Percentiles rank a stretch among this genome's conserved stretches.
phyloP scores from a whole-genome alignment of 2,797 vertebrate genomes.

The Malacoraja senta region DNA sequence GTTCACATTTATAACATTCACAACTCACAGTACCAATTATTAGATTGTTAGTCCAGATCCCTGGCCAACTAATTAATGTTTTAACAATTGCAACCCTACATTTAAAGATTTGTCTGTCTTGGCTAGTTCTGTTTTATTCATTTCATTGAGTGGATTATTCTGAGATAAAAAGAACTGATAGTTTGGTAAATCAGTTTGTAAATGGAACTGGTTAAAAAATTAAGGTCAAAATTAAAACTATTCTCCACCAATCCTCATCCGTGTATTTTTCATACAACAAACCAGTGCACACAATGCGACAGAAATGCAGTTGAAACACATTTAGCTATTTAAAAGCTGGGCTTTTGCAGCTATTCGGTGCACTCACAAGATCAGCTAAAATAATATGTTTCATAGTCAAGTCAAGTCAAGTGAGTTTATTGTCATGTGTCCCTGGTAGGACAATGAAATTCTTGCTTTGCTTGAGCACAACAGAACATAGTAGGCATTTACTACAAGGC shows the following conservation, averaged over 20 bases:
- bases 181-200: not conserved
- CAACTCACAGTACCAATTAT: not conserved
- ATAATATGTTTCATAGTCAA: not conserved
- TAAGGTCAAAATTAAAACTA: conserved; percentile 10
- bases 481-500: too few species aligned
- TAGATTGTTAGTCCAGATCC: not conserved
- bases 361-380: not conserved
- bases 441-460: too few species aligned
- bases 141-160: not conserved
- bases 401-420: too few species aligned
- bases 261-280: not conserved
- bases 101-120: not conserved
- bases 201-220: not conserved
- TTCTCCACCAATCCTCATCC: not conserved
- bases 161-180: not conserved
- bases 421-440: too few species aligned
- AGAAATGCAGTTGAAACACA: not conserved
- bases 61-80: not conserved
- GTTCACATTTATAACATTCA: not conserved
- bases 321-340: not conserved
- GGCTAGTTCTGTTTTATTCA: not conserved
- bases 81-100: not conserved
- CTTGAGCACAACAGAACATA: too few species aligned
- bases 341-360: not conserved
- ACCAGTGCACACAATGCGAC: not conserved